phyloP scores from a whole-genome alignment of 2,888 invertebrate species.

The Pristionchus arcanus region DNA sequence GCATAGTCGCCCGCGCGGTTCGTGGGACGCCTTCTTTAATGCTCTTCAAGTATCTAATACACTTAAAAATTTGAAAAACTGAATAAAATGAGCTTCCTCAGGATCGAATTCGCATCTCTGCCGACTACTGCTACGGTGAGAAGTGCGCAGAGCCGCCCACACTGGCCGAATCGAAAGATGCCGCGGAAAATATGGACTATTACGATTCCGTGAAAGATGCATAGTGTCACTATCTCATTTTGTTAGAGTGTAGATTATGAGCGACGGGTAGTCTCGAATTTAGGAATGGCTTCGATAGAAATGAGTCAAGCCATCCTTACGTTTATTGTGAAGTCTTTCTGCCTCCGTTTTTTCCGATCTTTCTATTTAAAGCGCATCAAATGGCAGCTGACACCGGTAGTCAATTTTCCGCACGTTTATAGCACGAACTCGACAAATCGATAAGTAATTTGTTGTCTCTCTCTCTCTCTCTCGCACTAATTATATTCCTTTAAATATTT shows the following conservation, averaged over 20 bases:
- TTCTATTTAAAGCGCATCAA: background rate
- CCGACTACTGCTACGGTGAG: conserved; percentile 77
- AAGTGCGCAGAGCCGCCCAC: conserved; percentile 58
- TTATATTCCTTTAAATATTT: background rate
- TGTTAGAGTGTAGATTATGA: background rate
- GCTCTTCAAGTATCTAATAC: too few relatives aligned
- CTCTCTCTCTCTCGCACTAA: background rate
- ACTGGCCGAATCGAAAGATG: conserved; percentile 71
- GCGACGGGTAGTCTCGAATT: background rate
- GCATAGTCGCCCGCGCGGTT: too few relatives aligned
- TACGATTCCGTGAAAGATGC: conserved; percentile 72
- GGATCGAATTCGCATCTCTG: conserved; percentile 68
- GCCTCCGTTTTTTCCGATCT: background rate
- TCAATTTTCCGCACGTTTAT: background rate
- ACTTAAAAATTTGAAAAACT: too few relatives aligned
- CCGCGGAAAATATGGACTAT: conserved; percentile 70
- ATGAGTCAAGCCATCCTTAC: background rate
- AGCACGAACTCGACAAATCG: background rate
- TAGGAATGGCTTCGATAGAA: too few relatives aligned
- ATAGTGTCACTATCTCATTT: background rate
- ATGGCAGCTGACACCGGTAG: conserved; percentile 8
- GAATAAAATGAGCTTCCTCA: too few relatives aligned
- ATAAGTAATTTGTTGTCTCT: background rate
- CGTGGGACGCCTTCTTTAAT: too few relatives aligned
- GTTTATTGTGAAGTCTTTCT: background rate